These are phyloP conservation scores for Eledone cirrhosa DNA, from an alignment of 2,888 invertebrate genomes.

Conservation along the genomic window DNA sequence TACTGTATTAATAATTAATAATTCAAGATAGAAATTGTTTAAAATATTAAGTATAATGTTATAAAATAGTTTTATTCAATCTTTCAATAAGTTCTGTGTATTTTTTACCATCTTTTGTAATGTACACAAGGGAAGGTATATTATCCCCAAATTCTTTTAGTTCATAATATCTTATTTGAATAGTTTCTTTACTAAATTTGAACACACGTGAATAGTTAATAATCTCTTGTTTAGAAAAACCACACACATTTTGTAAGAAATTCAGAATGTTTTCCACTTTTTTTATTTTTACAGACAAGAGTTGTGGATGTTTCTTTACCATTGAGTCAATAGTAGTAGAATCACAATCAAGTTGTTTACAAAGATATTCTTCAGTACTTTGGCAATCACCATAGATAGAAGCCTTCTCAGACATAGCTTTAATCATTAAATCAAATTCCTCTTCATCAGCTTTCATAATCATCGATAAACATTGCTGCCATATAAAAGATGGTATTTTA, in stretches of 20 bases:
- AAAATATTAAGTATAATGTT: neutral
- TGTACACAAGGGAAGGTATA: neutral
- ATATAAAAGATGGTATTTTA: neutral
- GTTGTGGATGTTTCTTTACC: neutral
- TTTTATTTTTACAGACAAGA: neutral
- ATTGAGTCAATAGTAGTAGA: neutral
- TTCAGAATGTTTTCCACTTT: neutral
- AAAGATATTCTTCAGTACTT: neutral
- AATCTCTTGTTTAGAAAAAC: neutral
- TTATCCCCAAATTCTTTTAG: neutral
- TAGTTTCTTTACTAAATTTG: neutral
- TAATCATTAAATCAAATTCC: neutral
- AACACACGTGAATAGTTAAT: neutral
- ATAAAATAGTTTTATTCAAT: constrained; percentile 1
- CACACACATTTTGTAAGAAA: neutral
- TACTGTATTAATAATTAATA: too few species aligned
- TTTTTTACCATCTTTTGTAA: neutral
- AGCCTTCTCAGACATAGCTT: neutral
- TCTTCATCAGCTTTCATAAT: neutral
- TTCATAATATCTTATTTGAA: constrained; percentile 3
- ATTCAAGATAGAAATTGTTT: too few species aligned
- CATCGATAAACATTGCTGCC: neutral
- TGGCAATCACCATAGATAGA: neutral
- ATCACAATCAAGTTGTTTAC: neutral
- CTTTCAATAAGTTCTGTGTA: neutral